Evolutionary conservation across 2,888 invertebrate species (phyloP), one percentile per base, ranked within the genome.

Genomic region (Caenorhabditis macrosperma): DNA sequence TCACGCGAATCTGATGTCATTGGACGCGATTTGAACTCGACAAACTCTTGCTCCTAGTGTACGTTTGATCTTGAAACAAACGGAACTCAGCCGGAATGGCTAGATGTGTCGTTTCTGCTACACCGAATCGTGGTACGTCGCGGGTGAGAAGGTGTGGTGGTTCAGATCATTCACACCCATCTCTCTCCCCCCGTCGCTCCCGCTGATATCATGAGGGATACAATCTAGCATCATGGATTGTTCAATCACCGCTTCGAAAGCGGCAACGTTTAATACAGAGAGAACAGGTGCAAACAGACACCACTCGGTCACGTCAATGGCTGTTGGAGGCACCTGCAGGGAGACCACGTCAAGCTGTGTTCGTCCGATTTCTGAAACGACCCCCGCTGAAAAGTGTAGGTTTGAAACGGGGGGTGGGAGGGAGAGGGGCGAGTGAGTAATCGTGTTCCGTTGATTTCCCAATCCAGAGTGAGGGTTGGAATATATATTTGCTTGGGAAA

Each of bases 1-100:
- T 17, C 20, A 20, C n/a, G 44, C 44, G n/a, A 17, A 50, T 68
- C 68, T 68, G 68, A 59, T 68, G 59, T 68, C 68, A 68, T 48
- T 35, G 22, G 20, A 59, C 20, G 9, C 28, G 20, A 41, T 28
- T 59, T 59, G 68, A 50, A 68, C 68, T 68, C 59, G 48, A 28
- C 28, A 52, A n/a, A 52, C 28, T n/a, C n/a, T 48, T 52, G 26
- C 28, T 52, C 20, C 44, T 17, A 44, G 44, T 44, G 44, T 44
- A 44, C 52, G 12, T 28, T 52, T 52, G 52, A 52, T 52, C 52
- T 52, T n/a, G 7, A 28, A 52, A 52, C 28, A 26, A 28, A 28
- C 1, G 24, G 22, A 24, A 28, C 12, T 28, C 52, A 44, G 44
- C 44, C 17, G 44, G 44, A 44, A 44, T 17, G 44, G 10, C 17